phyloP scores from a whole-genome alignment of 1,140 invertebrate genomes.

The Drosophila jambulina region DNA sequence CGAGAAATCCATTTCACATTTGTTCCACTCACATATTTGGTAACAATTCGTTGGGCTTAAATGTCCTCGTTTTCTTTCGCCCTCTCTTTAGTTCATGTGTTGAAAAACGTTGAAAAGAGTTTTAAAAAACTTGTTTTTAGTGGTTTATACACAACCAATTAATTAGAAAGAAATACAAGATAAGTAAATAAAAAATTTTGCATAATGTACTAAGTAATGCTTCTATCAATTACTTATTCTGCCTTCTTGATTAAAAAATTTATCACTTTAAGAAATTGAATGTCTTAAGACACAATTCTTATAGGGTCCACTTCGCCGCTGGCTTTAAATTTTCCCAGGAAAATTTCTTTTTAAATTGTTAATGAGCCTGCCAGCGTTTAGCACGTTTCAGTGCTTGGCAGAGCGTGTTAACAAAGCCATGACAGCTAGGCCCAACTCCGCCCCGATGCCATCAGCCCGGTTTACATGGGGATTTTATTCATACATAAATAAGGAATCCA shows the following conservation, averaged over 20 bases:
- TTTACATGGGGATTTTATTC: slow-evolving; percentile 45
- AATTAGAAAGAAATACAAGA: not conserved
- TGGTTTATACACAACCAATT: not conserved
- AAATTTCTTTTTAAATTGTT: slow-evolving; percentile 66
- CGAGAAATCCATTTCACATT: slow-evolving; percentile 39
- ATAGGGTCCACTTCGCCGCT: slow-evolving; percentile 2
- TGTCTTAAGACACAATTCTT: not conserved
- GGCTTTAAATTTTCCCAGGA: slow-evolving; percentile 47
- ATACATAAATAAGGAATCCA: slow-evolving; percentile 75
- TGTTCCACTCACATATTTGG: slow-evolving; percentile 34
- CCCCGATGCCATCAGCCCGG: slow-evolving; percentile 27
- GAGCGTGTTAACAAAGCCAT: slow-evolving; percentile 63
- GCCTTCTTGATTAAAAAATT: not conserved
- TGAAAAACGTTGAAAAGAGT: not conserved
- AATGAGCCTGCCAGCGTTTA: slow-evolving; percentile 70
- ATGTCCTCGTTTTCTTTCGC: slow-evolving; percentile 9
- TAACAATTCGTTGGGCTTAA: slow-evolving; percentile 29
- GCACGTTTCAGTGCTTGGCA: slow-evolving; percentile 68
- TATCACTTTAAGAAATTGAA: not conserved
- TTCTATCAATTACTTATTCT: not conserved
- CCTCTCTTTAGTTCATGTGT: not conserved
- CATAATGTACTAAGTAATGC: not conserved
- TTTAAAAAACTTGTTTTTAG: not conserved
- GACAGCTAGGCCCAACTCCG: slow-evolving; percentile 17
- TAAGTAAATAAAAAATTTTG: not conserved